These are phyloP conservation scores for Pogonocichla stellata DNA, from an alignment of 2,113 vertebrate species.

Conservation along the genomic window DNA sequence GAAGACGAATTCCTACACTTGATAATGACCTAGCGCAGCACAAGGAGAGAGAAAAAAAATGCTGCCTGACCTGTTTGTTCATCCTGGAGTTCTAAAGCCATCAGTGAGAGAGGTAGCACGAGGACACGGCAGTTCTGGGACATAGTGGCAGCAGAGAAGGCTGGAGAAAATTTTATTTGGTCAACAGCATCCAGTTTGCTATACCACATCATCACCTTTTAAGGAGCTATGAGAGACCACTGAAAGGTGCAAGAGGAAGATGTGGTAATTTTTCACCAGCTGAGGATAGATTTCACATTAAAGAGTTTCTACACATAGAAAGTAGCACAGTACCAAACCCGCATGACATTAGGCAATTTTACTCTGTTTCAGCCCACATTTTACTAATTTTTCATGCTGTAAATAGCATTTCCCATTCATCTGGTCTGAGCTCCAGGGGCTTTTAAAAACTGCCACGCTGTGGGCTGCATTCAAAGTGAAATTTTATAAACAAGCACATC, in stretches of 20 bases:
- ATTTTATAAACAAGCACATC: neutral
- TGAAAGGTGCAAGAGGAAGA: neutral
- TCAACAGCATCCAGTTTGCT: neutral
- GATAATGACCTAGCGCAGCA: neutral
- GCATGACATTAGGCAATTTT: neutral
- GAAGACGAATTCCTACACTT: neutral
- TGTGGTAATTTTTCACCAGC: neutral
- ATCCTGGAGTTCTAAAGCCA: neutral
- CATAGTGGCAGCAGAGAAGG: fast-evolving
- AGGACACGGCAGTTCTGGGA: neutral
- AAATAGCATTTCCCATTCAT: neutral
- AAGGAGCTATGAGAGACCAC: neutral
- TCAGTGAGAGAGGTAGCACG: neutral
- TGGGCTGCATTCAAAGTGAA: neutral
- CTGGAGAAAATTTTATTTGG: neutral
- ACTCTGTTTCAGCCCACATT: neutral
- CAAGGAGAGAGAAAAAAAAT: neutral
- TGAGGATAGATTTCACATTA: neutral
- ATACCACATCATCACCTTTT: neutral
- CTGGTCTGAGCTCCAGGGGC: neutral
- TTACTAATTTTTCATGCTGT: neutral
- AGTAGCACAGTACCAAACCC: neutral
- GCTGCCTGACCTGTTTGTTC: neutral
- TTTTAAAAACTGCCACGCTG: neutral
- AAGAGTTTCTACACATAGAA: neutral